Conservation (phyloP, 2,888 invertebrate genomes). For the Caenorhabditis zanzibari region DNA sequence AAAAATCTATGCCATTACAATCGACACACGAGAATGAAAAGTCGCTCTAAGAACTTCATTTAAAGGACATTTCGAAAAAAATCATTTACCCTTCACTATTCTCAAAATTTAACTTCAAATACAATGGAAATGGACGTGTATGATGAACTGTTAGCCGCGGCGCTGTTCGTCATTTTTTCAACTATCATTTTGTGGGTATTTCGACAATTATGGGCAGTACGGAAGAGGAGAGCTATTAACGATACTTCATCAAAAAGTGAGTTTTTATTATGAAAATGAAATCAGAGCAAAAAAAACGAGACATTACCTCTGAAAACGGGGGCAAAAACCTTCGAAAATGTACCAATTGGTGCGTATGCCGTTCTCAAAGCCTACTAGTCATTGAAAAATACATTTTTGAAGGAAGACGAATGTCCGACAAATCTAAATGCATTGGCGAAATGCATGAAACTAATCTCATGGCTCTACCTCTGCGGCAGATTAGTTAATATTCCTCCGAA, state of each 20-base stretch:
- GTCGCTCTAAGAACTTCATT: constrained; percentile 42
- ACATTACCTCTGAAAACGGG: no score
- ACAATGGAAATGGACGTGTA: constrained; percentile 67
- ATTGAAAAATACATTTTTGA: background rate
- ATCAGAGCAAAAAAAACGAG: background rate
- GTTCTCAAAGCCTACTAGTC: background rate
- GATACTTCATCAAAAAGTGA: constrained; percentile 69
- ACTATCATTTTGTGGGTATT: constrained; percentile 58
- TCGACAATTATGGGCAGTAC: constrained; percentile 65
- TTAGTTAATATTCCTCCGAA: constrained; percentile 6
- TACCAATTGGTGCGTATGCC: no score
- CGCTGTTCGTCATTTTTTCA: constrained; percentile 54
- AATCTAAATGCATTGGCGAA: background rate
- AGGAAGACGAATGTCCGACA: background rate
- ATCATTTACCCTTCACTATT: background rate
- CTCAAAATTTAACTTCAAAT: background rate
- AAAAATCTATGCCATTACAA: constrained; percentile 64
- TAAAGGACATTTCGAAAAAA: constrained; percentile 41
- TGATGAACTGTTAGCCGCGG: constrained; percentile 63
- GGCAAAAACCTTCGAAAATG: background rate
- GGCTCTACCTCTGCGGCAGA: constrained; percentile 1
- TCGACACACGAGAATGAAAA: constrained; percentile 52
- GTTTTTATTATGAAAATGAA: constrained; percentile 40
- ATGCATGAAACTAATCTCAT: constrained; percentile 23
- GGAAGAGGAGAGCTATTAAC: constrained; percentile 70